Evolutionary conservation across 2,888 invertebrate species (phyloP).

Genomic region (Ryuthela nishihirai): DNA sequence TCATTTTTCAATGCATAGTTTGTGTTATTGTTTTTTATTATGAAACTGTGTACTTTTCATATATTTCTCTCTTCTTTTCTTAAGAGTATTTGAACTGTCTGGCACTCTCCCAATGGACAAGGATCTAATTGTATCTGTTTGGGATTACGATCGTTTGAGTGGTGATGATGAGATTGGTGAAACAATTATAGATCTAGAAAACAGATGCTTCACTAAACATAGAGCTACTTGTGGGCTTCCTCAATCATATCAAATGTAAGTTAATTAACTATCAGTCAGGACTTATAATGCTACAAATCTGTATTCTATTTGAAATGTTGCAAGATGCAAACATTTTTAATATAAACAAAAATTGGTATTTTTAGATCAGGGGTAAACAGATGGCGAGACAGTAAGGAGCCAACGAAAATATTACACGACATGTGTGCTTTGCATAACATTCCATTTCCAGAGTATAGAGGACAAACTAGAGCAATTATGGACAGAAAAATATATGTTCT

Average conservation of each 20-base stretch:
- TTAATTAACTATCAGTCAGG: too few species aligned
- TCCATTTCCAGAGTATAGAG: slow-evolving; percentile 48
- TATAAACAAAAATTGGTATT: neutral
- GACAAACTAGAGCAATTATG: slow-evolving; percentile 48
- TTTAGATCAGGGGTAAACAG: slow-evolving; percentile 44
- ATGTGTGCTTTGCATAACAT: slow-evolving; percentile 48
- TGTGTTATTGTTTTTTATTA: too few species aligned
- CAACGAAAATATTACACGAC: slow-evolving; percentile 51
- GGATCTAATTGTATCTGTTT: slow-evolving; percentile 50
- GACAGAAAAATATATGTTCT: slow-evolving; percentile 48
- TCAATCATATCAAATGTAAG: slow-evolving; percentile 50
- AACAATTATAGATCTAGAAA: slow-evolving; percentile 56
- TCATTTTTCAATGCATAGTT: too few species aligned
- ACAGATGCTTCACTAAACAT: slow-evolving; percentile 53
- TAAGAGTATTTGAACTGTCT: slow-evolving; percentile 52
- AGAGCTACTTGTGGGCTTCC: slow-evolving; percentile 54
- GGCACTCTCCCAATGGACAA: slow-evolving; percentile 50
- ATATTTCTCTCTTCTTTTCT: too few species aligned
- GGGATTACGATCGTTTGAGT: slow-evolving; percentile 52
- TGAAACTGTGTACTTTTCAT: too few species aligned
- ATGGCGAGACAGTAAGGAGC: slow-evolving; percentile 52
- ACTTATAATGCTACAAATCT: too few species aligned
- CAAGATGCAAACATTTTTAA: too few species aligned
- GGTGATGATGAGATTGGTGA: slow-evolving; percentile 55
- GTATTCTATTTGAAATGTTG: too few species aligned